These are phyloP conservation scores for Struthidea cinerea DNA, from an alignment of 2,113 vertebrate genomes.

Conservation along the genomic window DNA sequence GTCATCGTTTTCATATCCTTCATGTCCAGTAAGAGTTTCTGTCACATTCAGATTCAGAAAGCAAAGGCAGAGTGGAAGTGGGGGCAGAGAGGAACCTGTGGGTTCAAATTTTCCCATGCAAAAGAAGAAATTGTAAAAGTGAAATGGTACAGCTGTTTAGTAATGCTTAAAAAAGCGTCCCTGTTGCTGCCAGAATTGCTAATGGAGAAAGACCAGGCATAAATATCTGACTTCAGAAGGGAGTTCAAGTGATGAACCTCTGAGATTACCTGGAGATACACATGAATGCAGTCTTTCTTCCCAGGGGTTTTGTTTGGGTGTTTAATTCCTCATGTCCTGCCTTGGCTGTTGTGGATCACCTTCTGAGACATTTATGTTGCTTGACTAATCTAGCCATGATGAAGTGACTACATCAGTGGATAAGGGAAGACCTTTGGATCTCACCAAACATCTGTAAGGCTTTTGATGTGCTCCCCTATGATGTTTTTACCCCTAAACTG, in stretches of 20 bases:
- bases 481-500: not conserved
- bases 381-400: not conserved
- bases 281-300: not conserved
- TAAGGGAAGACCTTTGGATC: not conserved
- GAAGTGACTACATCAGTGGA: not conserved
- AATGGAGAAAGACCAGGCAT: not conserved
- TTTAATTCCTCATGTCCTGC: not conserved
- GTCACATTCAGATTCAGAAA: not conserved
- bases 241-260: not conserved
- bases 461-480: not conserved
- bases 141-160: not conserved
- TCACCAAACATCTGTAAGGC: not conserved
- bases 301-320: not conserved
- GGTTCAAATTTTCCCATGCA: not conserved
- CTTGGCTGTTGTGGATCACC: not conserved
- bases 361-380: not conserved
- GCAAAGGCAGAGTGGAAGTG: not conserved
- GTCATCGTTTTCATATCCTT: not conserved
- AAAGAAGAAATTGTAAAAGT: not conserved
- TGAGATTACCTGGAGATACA: not conserved
- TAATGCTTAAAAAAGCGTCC: not conserved
- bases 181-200: not conserved
- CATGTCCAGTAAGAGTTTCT: not conserved
- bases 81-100: not conserved
- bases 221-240: not conserved